Evolutionary conservation across 2,888 invertebrate species (phyloP), one percentile per base, ranked within the genome.

Genomic region (Drosophila pseudotakahashii): DNA sequence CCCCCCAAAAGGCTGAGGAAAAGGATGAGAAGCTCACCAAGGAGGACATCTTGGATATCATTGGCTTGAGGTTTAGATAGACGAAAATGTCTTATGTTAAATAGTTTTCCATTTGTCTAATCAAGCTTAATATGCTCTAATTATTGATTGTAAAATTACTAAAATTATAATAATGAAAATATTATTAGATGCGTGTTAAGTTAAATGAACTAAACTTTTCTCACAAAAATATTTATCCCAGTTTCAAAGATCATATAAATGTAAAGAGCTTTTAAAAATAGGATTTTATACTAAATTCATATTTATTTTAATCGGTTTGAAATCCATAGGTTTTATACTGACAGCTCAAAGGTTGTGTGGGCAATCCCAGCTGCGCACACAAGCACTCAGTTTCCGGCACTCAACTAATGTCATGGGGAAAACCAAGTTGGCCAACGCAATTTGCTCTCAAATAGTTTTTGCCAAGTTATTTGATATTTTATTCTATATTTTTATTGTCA

Each of bases 391-490:
- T 11, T 44, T 34, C 32, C 44, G 68, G 62, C 60, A 64, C 77
- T 79, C 73, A 81, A 70, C 70, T 64, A 77, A 82, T 74, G 67
- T 64, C 64, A 54, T 36, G 69, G 69, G 54, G 53, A 69, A 68
- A 64, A 45, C 69, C 13, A 45, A 64, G 69, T 69, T 64, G 63
- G 51, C 44, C 64, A 69, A 51, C 41, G 50, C 52, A 47, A 73
- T 69, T 60, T 60, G 61, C 72, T 52, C 37, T 52, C 70, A 10
- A 73, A 75, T 73, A 67, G 69, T 72, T 81, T 71, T 59, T 54
- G 53, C 41, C 54, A 71, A 76, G 82, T 77, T 86, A 82, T 88
- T 82, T 76, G 86, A 88, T 82, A 88, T 74, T 69, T 76, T 72
- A 60, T 68, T 52, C 41, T 39, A 69, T 48, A 63, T 55, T 66